Evolutionary conservation across 2,113 vertebrate genomes (phyloP).

Genomic region (Strix aluco): DNA sequence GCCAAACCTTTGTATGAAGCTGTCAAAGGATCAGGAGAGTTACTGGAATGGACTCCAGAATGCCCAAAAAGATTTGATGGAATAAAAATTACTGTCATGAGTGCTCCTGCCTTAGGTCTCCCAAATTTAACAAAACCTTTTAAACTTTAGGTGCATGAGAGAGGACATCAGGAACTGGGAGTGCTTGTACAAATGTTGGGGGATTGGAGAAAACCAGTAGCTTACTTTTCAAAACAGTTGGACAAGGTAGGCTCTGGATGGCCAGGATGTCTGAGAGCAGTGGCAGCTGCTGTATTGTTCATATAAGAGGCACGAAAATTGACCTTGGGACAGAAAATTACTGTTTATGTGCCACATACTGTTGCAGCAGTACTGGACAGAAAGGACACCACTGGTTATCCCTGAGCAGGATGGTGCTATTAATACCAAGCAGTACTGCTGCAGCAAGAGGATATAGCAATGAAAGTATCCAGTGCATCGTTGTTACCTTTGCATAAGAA

Average conservation of each 20-base stretch:
- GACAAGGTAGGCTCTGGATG: too few relatives aligned
- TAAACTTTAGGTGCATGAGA: background rate
- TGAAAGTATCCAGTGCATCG: background rate
- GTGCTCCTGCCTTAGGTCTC: background rate
- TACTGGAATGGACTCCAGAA: background rate
- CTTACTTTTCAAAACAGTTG: too few relatives aligned
- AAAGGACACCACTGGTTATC: background rate
- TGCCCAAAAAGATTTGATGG: background rate
- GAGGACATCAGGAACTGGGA: background rate
- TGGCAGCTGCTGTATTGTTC: too few relatives aligned
- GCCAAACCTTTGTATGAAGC: background rate
- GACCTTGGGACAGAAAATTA: background rate
- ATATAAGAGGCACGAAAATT: too few relatives aligned
- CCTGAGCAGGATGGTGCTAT: background rate
- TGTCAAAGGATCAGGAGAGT: background rate
- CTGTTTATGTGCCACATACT: background rate
- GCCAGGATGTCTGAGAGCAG: too few relatives aligned
- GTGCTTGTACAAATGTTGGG: too few relatives aligned
- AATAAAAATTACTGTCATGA: background rate
- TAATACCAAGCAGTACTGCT: background rate
- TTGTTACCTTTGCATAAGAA: background rate
- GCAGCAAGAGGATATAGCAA: background rate
- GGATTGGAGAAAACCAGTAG: too few relatives aligned
- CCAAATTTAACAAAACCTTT: background rate
- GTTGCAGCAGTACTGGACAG: background rate